phyloP scores from a whole-genome alignment of 2,888 invertebrate species.

The Andrena trimmerana region DNA sequence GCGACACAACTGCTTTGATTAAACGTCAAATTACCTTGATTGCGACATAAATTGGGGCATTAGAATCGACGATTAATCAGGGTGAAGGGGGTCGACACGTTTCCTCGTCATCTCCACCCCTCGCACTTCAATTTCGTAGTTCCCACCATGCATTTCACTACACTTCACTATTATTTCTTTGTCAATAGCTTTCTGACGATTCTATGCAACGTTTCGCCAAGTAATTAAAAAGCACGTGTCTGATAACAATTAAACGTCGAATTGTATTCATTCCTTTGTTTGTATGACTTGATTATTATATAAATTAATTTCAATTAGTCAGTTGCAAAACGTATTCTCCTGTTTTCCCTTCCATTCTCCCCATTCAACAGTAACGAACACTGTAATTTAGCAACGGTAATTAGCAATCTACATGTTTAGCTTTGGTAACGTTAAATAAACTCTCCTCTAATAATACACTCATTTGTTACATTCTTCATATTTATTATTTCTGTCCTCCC shows the following conservation, averaged over 20 bases:
- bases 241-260: slow-evolving; percentile 16
- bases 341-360: not conserved
- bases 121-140: slow-evolving; percentile 26
- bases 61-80: slow-evolving; percentile 55
- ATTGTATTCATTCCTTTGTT: not conserved
- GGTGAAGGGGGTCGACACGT: slow-evolving; percentile 17
- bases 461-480: not conserved
- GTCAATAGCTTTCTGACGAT: not conserved
- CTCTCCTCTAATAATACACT: too few species aligned
- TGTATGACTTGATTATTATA: not conserved
- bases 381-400: too few species aligned
- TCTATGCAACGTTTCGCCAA: not conserved
- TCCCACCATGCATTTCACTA: not conserved
- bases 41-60: slow-evolving; percentile 55
- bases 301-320: slow-evolving; percentile 7
- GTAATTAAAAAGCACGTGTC: not conserved
- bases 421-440: too few species aligned
- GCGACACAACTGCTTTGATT: slow-evolving; percentile 46
- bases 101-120: slow-evolving; percentile 10
- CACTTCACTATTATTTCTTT: slow-evolving; percentile 2
- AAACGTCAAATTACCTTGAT: slow-evolving; percentile 59
- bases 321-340: not conserved
- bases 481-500: not conserved
- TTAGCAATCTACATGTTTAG: too few species aligned
- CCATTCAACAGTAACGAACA: not conserved